Conservation (phyloP, 2,888 invertebrate species). For the Synanthedon tipuliformis region DNA sequence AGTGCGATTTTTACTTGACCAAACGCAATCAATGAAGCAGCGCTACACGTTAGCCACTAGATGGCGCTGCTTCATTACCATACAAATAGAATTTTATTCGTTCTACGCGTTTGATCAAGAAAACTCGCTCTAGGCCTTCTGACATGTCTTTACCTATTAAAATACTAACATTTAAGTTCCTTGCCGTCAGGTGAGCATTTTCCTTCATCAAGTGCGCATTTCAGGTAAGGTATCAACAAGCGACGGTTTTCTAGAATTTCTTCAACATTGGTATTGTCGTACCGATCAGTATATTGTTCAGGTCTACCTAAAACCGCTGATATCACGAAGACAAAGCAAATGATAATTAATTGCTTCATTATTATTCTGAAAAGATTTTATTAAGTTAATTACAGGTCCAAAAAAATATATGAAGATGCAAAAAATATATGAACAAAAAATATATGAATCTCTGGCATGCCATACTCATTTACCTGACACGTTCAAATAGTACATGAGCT, state of each 20-base stretch:
- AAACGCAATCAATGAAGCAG: no score
- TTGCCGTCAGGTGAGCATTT: slow-evolving; percentile 73
- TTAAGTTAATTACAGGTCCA: neutral
- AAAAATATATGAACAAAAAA: no score
- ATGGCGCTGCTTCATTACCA: no score
- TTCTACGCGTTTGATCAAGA: no score
- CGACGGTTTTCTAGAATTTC: slow-evolving; percentile 72
- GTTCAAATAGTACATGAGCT: no score
- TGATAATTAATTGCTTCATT: slow-evolving; percentile 10
- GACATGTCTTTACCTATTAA: no score
- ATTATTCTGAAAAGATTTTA: neutral
- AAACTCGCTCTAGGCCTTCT: no score
- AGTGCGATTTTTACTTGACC: no score
- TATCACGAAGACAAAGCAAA: slow-evolving; percentile 14
- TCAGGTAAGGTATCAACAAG: slow-evolving; percentile 71
- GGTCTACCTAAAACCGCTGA: slow-evolving; percentile 8
- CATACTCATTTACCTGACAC: no score
- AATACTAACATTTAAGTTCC: slow-evolving; percentile 66
- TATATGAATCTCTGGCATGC: no score
- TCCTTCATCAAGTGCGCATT: slow-evolving; percentile 69
- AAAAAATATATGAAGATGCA: neutral
- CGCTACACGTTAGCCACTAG: no score
- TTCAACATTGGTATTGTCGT: slow-evolving; percentile 74
- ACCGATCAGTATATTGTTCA: slow-evolving; percentile 65
- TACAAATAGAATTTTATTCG: no score